Conservation (phyloP, 2,113 vertebrate genomes). For the Oryzias woworae region DNA sequence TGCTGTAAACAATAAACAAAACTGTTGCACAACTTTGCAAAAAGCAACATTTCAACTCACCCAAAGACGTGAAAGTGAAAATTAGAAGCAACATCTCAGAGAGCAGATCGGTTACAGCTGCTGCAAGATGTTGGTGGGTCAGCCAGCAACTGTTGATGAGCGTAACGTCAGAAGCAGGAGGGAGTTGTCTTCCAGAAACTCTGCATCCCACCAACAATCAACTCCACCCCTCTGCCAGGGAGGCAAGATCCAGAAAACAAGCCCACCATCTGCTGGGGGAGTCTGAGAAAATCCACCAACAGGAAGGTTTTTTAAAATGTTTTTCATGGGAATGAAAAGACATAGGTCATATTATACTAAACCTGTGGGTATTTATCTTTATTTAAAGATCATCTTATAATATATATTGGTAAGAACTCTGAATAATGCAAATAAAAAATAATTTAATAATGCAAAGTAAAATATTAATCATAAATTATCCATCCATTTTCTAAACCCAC, state of each 20-base stretch:
- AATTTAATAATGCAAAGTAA: too few species aligned
- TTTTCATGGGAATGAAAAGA: too few species aligned
- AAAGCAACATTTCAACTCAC: conserved; percentile 59
- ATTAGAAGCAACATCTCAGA: conserved; percentile 62
- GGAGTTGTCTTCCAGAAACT: conserved; percentile 31
- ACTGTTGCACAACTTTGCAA: neutral
- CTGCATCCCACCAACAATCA: conserved; percentile 38
- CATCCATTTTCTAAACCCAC: too few species aligned
- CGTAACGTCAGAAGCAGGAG: conserved; percentile 13
- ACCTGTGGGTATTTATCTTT: too few species aligned
- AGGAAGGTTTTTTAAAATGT: too few species aligned
- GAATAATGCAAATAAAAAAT: too few species aligned
- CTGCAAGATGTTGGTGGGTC: conserved; percentile 12
- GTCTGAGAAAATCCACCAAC: neutral
- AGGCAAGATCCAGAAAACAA: conserved; percentile 1
- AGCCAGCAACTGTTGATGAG: conserved; percentile 4
- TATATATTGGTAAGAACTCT: too few species aligned
- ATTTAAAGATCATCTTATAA: too few species aligned
- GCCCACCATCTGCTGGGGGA: conserved; percentile 36
- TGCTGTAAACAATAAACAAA: neutral
- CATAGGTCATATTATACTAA: too few species aligned
- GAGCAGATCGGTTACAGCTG: conserved; percentile 7
- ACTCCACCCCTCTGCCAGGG: conserved; percentile 42
- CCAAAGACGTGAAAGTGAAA: conserved; percentile 39
- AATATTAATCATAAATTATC: too few species aligned